Base-by-base conservation (phyloP, 2,113 vertebrate genomes). In the Xiphophorus maculatus region DNA sequence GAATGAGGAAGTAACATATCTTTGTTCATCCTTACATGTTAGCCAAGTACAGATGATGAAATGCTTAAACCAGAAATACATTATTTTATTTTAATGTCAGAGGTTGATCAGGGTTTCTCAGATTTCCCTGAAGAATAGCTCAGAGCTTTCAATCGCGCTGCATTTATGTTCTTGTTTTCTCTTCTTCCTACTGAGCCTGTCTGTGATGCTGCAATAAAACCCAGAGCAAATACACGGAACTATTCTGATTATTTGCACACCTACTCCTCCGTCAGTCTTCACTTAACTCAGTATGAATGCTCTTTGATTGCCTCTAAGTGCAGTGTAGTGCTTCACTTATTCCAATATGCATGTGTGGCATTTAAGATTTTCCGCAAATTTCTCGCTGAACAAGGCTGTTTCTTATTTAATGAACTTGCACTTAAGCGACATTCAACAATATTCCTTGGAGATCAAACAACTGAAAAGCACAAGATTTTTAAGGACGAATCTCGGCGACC, bases 61-160 rank as follows among this genome's bases (percentile, higher is more conserved):
- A 48, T 37, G 7, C 86, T 83, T 84, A 75, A 65, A 73, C 33
- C 79, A 76, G 67, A 84, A 80, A 73, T 25, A 15, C 61, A 27
- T 81, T 72, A 65, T 44, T 75, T 80, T 76, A 75, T 73, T 37
- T 37, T 37, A 12, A 12, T 37, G 35, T 3, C 35, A 37, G 35
- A 29, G 71, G 78, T 80, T 79, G 83, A 83, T 90, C 76, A 13
- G 64, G 78, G 66, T 65, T 42, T 42, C 40, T 42, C 40, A 42
- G 40, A 42, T 42, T 40, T 80, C 79, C 80, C 84, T 66, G 64
- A 80, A 77, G 89, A 87, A 73, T 42, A 86, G 69, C 69, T 15
- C n/a, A 70, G 81, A 88, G 72, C 82, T 83, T 30, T 81, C 9
- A 17, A 3, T 58, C 25, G 25, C 2, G 10, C 22, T 58, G 51